Base-by-base conservation (phyloP, 2,888 invertebrate genomes). In the Spisula subtruncata region DNA sequence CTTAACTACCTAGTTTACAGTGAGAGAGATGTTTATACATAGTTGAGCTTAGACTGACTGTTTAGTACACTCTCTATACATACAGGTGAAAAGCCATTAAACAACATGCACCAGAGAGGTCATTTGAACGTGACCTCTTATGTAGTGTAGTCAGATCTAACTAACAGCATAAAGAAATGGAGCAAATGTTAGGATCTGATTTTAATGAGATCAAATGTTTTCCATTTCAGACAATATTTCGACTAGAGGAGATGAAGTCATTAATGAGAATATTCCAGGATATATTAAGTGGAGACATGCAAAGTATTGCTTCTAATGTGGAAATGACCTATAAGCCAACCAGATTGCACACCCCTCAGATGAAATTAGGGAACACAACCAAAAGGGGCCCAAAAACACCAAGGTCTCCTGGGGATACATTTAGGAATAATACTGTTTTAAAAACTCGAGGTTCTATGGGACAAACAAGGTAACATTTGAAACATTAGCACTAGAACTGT, bases 201-300 rank as follows among this genome's bases (percentile, higher is more conserved):
- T n/a, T n/a, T n/a, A n/a, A n/a, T 12, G 51, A 51, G 51, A 51
- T 51, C 51, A 4, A 8, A 10, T 60, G 18, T 54, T 85, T 51
- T 81, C 6, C 25, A 32, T 94, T 92, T 48, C 91, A 95, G 95
- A 94, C 95, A 12, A 91, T 95, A 20, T 93, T 93, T 41, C 82
- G 92, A 12, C 88, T 95, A 46, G 95, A 95, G 80, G 95, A 95
- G 88, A 92, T 95, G 85, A 93, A 93, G 56, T 93, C 95, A 54
- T 94, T 95, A 90, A 89, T 95, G 89, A 87, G 86, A 79, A 91
- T 93, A 10, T 85, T 95, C 25, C 94, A 94, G 84, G 95, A 95
- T 86, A 94, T 92, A n/a, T 81, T 95, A 20, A 90, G 95, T 41
- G 92, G 91, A 29, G 96, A 96, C 75, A 94, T 95, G 1, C 93